These are phyloP conservation scores for Bombycilla garrulus DNA, from an alignment of 2,113 vertebrate genomes.

Conservation along the genomic window DNA sequence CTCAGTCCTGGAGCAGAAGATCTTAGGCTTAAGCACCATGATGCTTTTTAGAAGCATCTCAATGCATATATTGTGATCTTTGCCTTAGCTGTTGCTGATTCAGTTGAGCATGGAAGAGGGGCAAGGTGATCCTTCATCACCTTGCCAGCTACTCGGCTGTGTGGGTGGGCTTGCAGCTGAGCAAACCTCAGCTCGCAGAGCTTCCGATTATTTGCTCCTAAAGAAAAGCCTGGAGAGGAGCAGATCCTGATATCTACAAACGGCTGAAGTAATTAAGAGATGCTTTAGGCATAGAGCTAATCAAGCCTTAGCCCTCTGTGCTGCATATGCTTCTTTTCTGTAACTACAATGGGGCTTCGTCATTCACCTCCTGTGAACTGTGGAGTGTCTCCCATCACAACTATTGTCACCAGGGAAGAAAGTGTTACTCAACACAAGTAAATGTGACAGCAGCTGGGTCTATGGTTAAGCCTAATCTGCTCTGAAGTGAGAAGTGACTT, in stretches of 20 bases:
- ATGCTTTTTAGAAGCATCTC: not conserved
- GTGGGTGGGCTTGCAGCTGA: not conserved
- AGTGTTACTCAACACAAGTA: not conserved
- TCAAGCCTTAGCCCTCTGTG: not conserved
- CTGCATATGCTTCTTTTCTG: not conserved
- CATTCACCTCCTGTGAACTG: not conserved
- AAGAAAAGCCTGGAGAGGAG: not conserved
- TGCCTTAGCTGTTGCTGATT: not conserved
- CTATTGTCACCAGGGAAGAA: not conserved
- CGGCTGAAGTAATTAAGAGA: not conserved
- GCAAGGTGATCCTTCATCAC: not conserved
- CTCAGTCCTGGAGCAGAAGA: not conserved
- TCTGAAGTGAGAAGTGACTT: not conserved
- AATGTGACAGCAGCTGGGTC: not conserved
- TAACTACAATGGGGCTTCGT: not conserved
- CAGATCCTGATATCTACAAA: not conserved
- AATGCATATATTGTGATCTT: not conserved
- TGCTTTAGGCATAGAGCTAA: not conserved
- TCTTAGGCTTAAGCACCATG: not conserved
- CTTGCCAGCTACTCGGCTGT: not conserved
- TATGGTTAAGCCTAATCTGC: conserved; percentile 1
- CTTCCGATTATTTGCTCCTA: not conserved
- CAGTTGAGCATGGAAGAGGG: not conserved
- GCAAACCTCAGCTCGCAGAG: not conserved
- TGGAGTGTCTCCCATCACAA: not conserved